Evolutionary conservation across 2,113 vertebrate species (phyloP).

Genomic region (Stercorarius parasiticus): DNA sequence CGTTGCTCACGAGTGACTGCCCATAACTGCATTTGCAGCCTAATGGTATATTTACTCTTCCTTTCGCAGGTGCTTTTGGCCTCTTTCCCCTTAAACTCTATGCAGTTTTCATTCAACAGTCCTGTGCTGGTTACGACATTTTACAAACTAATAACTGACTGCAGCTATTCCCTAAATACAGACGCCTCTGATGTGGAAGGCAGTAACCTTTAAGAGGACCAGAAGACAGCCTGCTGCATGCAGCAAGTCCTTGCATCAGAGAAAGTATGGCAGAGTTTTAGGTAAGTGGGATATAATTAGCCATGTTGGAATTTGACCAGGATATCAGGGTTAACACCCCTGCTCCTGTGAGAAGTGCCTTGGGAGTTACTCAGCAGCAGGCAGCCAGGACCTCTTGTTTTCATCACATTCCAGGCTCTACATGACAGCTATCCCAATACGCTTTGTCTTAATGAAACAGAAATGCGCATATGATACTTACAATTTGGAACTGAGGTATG

Average conservation of each 20-base stretch:
- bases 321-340: slow-evolving; percentile 60
- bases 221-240: background rate
- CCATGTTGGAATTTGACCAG: slow-evolving; percentile 60
- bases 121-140: background rate
- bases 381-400: slow-evolving; percentile 59
- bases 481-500: background rate
- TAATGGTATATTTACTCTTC: background rate
- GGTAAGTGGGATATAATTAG: slow-evolving; percentile 61
- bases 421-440: slow-evolving; percentile 58
- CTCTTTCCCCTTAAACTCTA: background rate
- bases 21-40: background rate
- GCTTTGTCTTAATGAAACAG: slow-evolving; percentile 21
- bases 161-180: background rate
- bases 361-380: slow-evolving; percentile 57
- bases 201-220: background rate
- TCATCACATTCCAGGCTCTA: slow-evolving; percentile 54
- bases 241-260: background rate
- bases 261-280: slow-evolving; percentile 42
- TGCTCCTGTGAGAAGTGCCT: slow-evolving; percentile 47
- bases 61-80: background rate
- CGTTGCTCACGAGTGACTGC: background rate
- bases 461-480: background rate
- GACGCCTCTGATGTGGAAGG: background rate
- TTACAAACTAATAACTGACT: background rate
- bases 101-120: background rate